Percentiles rank a stretch among this genome's conserved stretches.
These are phyloP conservation scores for Odontamblyopus rebecca DNA, from an alignment of 2,797 vertebrate genomes.

Conservation along the genomic window DNA sequence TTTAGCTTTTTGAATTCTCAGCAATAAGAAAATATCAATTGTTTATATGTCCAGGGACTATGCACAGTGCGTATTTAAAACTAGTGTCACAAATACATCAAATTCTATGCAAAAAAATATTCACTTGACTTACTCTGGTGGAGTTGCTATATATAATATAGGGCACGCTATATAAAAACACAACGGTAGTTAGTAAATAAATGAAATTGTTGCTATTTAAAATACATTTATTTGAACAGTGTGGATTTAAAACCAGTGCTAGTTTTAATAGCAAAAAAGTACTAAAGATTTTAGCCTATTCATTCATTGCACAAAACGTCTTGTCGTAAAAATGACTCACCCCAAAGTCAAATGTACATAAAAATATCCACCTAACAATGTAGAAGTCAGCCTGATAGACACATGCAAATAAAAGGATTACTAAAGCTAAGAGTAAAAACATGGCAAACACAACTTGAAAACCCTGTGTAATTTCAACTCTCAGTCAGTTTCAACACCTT, in stretches of 20 bases:
- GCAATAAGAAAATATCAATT: too few species aligned
- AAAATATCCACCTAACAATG: conserved; percentile 15
- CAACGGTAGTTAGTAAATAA: not conserved
- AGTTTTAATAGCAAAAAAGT: conserved; percentile 9
- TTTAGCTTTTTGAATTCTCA: too few species aligned
- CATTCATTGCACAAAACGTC: too few species aligned
- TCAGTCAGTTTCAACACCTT: conserved; percentile 5
- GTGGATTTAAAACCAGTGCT: not conserved
- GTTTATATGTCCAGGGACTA: too few species aligned
- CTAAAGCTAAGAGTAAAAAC: conserved; percentile 36
- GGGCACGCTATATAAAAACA: not conserved
- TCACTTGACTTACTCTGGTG: not conserved
- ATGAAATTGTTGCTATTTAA: not conserved
- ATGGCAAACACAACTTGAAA: conserved; percentile 28
- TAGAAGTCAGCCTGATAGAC: conserved; percentile 31
- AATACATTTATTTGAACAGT: not conserved
- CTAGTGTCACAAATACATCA: too few species aligned
- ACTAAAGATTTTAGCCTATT: conserved; percentile 8
- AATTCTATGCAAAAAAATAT: not conserved
- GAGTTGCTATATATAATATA: not conserved
- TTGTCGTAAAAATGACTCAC: too few species aligned
- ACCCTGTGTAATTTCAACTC: conserved; percentile 18
- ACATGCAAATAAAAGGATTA: conserved; percentile 19
- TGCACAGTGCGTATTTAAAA: too few species aligned
- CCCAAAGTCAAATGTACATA: too few species aligned